Evolutionary conservation across 2,888 invertebrate genomes (phyloP).

Genomic region (Apocheima hispidaria): DNA sequence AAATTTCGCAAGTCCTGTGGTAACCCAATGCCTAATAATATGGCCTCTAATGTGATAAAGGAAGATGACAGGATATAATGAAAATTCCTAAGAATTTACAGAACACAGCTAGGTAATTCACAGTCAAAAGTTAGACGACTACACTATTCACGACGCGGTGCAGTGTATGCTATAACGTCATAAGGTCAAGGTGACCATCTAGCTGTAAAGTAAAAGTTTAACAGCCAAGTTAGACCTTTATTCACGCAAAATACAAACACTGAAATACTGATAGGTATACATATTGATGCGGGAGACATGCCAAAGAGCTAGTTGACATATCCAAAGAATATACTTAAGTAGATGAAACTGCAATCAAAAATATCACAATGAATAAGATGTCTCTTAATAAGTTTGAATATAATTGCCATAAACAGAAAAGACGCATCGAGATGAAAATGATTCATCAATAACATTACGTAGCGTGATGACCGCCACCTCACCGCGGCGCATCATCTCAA

Average conservation of each 20-base stretch:
- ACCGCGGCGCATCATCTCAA: conserved; percentile 47
- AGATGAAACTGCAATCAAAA: conserved; percentile 50
- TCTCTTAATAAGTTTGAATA: conserved; percentile 51
- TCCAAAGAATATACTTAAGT: neutral
- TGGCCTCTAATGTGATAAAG: conserved; percentile 4
- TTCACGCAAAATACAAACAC: neutral
- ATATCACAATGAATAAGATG: conserved; percentile 65
- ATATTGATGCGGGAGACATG: neutral
- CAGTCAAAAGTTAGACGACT: conserved; percentile 4
- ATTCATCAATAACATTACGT: conserved; percentile 77
- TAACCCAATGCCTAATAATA: neutral
- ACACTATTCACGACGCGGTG: conserved; percentile 29
- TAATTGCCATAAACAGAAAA: conserved; percentile 74
- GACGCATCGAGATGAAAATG: conserved; percentile 73
- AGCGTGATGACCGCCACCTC: conserved; percentile 56
- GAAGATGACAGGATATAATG: conserved; percentile 17
- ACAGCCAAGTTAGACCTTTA: neutral
- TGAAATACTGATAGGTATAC: neutral
- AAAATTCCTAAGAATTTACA: conserved; percentile 31
- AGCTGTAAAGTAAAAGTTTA: conserved; percentile 15
- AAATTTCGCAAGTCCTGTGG: conserved; percentile 2
- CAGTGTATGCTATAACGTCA: conserved; percentile 24
- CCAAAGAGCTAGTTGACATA: neutral
- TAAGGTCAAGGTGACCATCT: conserved; percentile 41
- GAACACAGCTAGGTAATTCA: conserved; percentile 12